Conservation (phyloP, 2,888 invertebrate species). For the Erannis defoliaria region DNA sequence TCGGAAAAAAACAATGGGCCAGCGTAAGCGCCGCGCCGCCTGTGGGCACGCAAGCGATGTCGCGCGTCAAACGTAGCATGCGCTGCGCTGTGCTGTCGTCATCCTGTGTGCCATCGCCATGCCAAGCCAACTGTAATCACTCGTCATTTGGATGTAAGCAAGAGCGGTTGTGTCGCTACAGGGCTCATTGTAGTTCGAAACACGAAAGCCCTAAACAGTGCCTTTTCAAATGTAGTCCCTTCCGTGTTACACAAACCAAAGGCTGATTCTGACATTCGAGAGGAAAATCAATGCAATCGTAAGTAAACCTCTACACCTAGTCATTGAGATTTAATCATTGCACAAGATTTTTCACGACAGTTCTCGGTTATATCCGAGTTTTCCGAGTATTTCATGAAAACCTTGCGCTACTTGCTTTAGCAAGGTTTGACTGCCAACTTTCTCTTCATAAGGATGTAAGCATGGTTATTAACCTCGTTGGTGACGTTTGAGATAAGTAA, state of each 20-base stretch:
- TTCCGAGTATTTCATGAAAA: constrained; percentile 33
- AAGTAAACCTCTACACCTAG: constrained; percentile 57
- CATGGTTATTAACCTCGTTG: constrained; percentile 33
- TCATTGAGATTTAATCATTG: constrained; percentile 57
- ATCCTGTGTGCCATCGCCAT: constrained; percentile 11
- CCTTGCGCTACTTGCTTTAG: constrained; percentile 26
- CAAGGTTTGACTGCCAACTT: constrained; percentile 45
- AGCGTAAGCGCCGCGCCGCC: constrained; percentile 17
- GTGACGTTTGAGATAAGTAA: constrained; percentile 26
- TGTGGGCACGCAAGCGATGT: constrained; percentile 10
- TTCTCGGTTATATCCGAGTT: constrained; percentile 28
- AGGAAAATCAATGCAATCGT: constrained; percentile 84
- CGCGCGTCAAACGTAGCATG: constrained; percentile 41
- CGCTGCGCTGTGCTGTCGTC: no score
- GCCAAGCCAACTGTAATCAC: constrained; percentile 47
- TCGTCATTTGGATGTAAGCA: constrained; percentile 79
- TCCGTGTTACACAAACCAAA: constrained; percentile 72
- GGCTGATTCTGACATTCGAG: constrained; percentile 72
- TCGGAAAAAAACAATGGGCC: not conserved
- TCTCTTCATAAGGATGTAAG: constrained; percentile 46
- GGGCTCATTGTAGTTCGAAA: constrained; percentile 84
- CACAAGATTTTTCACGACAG: constrained; percentile 47
- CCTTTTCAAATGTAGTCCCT: constrained; percentile 85
- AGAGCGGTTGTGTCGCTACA: constrained; percentile 77
- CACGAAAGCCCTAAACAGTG: constrained; percentile 82